Conservation (phyloP, 2,888 invertebrate genomes). For the Dynastes maya region DNA sequence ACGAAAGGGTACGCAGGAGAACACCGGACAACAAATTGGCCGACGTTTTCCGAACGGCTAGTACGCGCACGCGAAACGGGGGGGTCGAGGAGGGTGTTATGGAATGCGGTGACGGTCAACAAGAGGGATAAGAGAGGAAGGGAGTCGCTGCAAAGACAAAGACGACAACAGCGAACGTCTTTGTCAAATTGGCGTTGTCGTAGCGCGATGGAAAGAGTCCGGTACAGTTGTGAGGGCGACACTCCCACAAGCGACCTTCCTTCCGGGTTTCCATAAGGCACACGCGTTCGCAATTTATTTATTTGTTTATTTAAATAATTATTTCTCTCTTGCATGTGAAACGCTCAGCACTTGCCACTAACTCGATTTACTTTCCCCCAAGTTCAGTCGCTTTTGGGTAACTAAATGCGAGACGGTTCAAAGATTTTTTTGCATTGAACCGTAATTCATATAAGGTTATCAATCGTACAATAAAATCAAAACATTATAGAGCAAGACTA, state of each 20-base stretch:
- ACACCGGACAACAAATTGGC: conserved; percentile 71
- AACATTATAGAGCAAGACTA: no score
- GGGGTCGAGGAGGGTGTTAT: conserved; percentile 40
- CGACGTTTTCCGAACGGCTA: conserved; percentile 62
- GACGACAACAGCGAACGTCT: background rate
- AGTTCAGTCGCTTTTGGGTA: no score
- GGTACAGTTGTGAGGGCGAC: conserved; percentile 41
- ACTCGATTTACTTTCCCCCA: conserved; percentile 12
- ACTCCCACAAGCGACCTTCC: conserved; percentile 59
- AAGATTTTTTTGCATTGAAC: no score
- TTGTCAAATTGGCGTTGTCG: background rate
- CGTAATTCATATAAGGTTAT: no score
- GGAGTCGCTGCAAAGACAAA: background rate
- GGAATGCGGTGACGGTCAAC: conserved; percentile 63
- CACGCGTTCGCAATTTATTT: conserved; percentile 42
- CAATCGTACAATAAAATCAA: no score
- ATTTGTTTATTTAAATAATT: conserved; percentile 27
- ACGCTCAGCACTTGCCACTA: background rate
- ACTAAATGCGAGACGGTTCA: no score
- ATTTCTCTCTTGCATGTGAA: background rate
- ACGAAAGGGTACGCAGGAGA: conserved; percentile 66
- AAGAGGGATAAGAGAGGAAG: conserved; percentile 49
- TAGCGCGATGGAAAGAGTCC: conserved; percentile 13
- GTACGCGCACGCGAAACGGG: conserved; percentile 49
- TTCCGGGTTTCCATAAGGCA: conserved; percentile 60